A percentile compares a stretch with the other conserved stretches of the same genome.
Conservation (phyloP, 2,797 vertebrate species). For the Petrocephalus schoutedeni region DNA sequence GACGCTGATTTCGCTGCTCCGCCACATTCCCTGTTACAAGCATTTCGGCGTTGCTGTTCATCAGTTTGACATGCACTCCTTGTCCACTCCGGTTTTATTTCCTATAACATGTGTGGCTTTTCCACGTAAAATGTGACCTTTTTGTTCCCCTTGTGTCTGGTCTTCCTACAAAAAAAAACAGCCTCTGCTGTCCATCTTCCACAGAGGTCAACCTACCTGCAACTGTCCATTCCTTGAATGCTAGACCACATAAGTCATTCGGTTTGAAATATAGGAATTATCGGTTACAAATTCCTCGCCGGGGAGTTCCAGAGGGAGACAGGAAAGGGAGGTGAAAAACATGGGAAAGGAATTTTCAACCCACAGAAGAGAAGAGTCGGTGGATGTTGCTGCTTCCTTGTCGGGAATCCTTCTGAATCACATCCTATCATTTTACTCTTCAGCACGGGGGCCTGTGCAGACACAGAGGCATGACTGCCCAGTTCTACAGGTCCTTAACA, state of each 20-base stretch:
- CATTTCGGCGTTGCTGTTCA: conserved; percentile 27
- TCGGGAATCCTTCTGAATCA: not conserved
- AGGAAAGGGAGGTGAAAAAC: conserved; percentile 3
- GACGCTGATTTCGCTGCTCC: conserved; percentile 34
- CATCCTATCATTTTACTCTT: not conserved
- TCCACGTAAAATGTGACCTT: not conserved
- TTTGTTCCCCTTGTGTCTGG: not conserved
- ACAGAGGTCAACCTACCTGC: not conserved
- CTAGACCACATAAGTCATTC: not conserved
- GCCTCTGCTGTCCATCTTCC: not conserved
- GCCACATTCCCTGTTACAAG: conserved; percentile 50
- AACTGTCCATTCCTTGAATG: not conserved
- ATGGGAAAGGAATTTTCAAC: not conserved
- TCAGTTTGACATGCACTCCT: conserved; percentile 24
- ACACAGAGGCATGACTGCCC: not conserved
- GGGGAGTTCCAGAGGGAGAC: not conserved
- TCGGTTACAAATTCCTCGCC: not conserved
- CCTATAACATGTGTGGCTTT: conserved; percentile 39
- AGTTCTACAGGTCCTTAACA: not conserved
- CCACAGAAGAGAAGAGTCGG: not conserved
- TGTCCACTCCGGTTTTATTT: conserved; percentile 38
- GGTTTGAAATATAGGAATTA: not conserved
- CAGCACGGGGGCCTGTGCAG: not conserved
- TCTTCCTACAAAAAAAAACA: not conserved
- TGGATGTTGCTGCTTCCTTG: not conserved